Conservation (phyloP, 2,888 invertebrate genomes). For the Branchellion lobata region DNA sequence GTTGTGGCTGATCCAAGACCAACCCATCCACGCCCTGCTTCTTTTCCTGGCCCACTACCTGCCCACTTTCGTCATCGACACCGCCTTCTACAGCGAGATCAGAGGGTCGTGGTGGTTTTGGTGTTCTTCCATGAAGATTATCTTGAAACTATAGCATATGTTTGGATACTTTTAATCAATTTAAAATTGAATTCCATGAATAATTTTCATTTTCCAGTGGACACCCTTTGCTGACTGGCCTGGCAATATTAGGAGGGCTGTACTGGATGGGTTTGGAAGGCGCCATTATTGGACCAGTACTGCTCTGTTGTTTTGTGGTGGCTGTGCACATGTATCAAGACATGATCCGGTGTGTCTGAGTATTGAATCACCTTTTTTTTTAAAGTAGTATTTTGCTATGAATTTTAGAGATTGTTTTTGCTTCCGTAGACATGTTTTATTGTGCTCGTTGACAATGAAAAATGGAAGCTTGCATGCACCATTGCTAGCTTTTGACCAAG, state of each 20-base stretch:
- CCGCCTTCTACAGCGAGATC: conserved; percentile 93
- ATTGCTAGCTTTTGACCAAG: too few relatives aligned
- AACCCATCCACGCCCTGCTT: conserved; percentile 76
- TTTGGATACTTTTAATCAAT: background rate
- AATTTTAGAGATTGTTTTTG: too few relatives aligned
- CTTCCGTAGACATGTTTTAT: too few relatives aligned
- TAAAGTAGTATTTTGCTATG: too few relatives aligned
- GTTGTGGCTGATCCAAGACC: conserved; percentile 87
- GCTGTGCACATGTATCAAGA: conserved; percentile 65
- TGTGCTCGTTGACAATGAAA: too few relatives aligned
- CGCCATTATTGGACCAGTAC: conserved; percentile 90
- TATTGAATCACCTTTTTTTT: conserved; percentile 8
- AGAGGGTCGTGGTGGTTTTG: conserved; percentile 72
- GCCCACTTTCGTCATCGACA: conserved; percentile 87
- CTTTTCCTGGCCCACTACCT: conserved; percentile 82
- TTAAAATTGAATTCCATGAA: background rate
- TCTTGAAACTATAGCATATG: background rate
- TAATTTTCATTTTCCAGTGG: too few relatives aligned
- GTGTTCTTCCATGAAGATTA: background rate
- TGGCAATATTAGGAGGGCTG: conserved; percentile 95
- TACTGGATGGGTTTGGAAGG: conserved; percentile 95
- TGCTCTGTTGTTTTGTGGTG: conserved; percentile 90
- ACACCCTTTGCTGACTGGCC: conserved; percentile 92
- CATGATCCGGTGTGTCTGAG: conserved; percentile 53
- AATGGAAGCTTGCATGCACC: too few relatives aligned